Conservation (phyloP, 2,113 vertebrate genomes). For the Plecturocebus donacophilus region DNA sequence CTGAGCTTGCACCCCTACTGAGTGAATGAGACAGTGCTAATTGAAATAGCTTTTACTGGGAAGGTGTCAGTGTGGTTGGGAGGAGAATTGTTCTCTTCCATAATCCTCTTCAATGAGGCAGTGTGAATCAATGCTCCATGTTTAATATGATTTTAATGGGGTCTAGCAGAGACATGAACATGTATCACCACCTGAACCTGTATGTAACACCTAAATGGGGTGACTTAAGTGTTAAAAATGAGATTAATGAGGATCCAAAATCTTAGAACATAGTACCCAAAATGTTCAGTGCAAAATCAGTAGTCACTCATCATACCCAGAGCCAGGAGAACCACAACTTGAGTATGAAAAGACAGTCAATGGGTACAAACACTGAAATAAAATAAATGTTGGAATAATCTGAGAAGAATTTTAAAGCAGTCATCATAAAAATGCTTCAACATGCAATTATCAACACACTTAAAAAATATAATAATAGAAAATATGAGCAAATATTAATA, state of each 20-base stretch:
- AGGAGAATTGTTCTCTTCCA: background rate
- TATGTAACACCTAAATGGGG: background rate
- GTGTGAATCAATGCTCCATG: background rate
- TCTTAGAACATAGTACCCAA: background rate
- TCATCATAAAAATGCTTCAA: background rate
- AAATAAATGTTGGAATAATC: background rate
- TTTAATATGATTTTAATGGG: background rate
- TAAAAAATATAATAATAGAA: background rate
- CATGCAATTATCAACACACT: background rate
- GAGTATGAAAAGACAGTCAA: background rate
- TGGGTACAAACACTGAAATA: background rate
- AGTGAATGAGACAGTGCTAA: background rate
- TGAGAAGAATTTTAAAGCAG: background rate
- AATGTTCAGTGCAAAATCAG: background rate
- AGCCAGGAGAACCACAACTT: background rate
- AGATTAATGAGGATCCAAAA: background rate
- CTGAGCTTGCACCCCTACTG: background rate
- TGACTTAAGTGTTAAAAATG: background rate
- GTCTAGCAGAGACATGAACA: background rate
- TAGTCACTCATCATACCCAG: background rate
- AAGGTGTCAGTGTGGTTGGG: background rate
- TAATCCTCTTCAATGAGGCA: background rate
- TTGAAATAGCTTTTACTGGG: background rate
- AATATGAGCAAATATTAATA: background rate
- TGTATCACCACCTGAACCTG: background rate